Conservation (phyloP, 2,797 vertebrate species). For the Sphaeramia orbicularis region DNA sequence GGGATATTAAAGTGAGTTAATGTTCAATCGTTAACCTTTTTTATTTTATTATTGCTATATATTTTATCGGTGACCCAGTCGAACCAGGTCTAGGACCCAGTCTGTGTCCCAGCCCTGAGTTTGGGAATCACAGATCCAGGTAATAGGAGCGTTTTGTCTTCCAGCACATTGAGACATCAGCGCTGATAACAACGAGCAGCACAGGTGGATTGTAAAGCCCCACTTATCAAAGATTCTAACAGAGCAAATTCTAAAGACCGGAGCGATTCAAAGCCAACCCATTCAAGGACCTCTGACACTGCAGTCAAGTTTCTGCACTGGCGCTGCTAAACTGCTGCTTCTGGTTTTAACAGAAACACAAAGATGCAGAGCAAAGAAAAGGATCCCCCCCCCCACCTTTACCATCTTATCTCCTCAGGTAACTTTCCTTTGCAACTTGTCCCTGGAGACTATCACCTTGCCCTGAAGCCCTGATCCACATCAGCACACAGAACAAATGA, state of each 20-base stretch:
- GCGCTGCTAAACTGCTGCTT: slow-evolving; percentile 70
- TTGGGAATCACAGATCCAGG: background rate
- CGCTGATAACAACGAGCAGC: slow-evolving; percentile 51
- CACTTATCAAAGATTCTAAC: slow-evolving; percentile 65
- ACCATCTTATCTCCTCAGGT: slow-evolving; percentile 80
- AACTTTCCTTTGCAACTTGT: slow-evolving; percentile 80
- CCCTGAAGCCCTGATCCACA: slow-evolving; percentile 86
- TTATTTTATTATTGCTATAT: too few relatives aligned
- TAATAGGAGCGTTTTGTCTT: slow-evolving; percentile 20
- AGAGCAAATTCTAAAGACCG: slow-evolving; percentile 63
- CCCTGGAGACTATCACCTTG: slow-evolving; percentile 83
- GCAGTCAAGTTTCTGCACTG: slow-evolving; percentile 71
- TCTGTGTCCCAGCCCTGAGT: too few relatives aligned
- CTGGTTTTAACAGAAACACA: slow-evolving; percentile 74
- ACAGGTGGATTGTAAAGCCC: slow-evolving; percentile 68
- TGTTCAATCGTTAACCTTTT: too few relatives aligned
- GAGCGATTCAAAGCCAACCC: slow-evolving; percentile 61
- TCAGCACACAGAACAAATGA: slow-evolving; percentile 88
- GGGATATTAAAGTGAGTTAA: too few relatives aligned
- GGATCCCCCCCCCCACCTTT: slow-evolving; percentile 32
- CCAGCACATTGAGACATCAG: slow-evolving; percentile 30
- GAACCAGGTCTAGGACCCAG: too few relatives aligned
- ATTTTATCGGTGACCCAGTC: too few relatives aligned
- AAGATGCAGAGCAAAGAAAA: slow-evolving; percentile 65
- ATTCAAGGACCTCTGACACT: slow-evolving; percentile 72